Conservation (phyloP, 2,797 vertebrate genomes). For the Anabacerthia variegaticeps region DNA sequence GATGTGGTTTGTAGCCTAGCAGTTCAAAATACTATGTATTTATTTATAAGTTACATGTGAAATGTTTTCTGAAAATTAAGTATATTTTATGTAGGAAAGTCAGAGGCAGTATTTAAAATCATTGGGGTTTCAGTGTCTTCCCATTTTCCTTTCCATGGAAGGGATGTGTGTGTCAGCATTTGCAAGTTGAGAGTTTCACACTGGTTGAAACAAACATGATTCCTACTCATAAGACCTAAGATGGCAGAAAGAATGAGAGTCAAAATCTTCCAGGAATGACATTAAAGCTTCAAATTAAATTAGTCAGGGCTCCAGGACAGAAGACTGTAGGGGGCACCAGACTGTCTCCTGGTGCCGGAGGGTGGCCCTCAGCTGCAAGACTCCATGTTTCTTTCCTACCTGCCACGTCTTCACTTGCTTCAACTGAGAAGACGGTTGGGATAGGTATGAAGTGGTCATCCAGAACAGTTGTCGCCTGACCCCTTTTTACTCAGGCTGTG, state of each 20-base stretch:
- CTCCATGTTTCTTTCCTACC: background rate
- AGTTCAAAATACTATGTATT: conserved; percentile 1
- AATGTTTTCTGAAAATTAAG: background rate
- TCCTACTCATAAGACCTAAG: background rate
- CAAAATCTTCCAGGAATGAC: background rate
- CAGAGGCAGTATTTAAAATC: background rate
- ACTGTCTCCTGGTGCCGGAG: background rate
- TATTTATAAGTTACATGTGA: background rate
- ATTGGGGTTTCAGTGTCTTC: background rate
- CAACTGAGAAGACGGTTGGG: background rate
- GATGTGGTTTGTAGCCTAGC: background rate
- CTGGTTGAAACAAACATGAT: background rate
- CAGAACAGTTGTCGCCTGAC: background rate
- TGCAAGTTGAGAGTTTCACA: background rate
- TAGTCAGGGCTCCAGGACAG: background rate
- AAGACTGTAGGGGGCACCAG: conserved; percentile 31
- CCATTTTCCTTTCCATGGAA: background rate
- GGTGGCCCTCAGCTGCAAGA: background rate
- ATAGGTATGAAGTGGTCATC: background rate
- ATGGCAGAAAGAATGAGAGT: background rate
- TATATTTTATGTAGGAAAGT: background rate
- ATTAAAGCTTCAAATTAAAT: background rate
- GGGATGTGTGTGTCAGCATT: background rate
- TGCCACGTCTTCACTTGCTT: background rate
- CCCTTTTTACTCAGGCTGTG: background rate